Conservation (phyloP, 2,797 vertebrate genomes). For the Onychomys torridus region DNA sequence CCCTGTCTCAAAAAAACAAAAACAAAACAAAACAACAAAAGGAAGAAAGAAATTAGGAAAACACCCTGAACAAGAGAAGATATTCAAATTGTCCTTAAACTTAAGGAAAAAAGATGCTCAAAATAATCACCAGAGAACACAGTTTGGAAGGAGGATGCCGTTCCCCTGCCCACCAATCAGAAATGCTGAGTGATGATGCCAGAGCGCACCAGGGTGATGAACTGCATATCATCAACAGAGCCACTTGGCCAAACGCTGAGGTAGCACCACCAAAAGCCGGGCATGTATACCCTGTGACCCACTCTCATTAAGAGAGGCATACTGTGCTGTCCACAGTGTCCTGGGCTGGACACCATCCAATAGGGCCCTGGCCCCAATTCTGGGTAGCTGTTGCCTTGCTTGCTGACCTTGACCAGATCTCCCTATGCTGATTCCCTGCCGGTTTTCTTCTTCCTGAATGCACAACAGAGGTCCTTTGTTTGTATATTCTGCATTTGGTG, state of each 20-base stretch:
- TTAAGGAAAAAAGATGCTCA: neutral
- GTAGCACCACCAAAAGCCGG: neutral
- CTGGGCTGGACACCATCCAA: neutral
- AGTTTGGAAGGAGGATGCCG: neutral
- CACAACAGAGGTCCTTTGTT: no score
- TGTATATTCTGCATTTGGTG: no score
- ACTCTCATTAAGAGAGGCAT: neutral
- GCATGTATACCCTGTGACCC: accelerated
- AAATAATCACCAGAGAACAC: neutral
- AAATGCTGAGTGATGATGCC: neutral
- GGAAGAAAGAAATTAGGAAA: neutral
- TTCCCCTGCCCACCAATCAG: neutral
- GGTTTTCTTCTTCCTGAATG: no score
- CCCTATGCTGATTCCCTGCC: no score
- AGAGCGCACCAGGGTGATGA: no score
- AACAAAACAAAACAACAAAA: no score
- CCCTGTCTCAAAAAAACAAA: no score
- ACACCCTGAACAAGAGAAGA: neutral
- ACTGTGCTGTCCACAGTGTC: accelerated
- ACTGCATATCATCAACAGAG: neutral
- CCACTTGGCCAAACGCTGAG: neutral
- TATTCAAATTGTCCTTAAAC: neutral
- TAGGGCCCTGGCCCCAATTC: no score
- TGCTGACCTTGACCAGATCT: no score
- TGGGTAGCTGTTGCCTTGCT: no score